Percentiles rank a stretch among this genome's conserved stretches.
Evolutionary conservation across 2,888 invertebrate genomes (phyloP).

Genomic region (Athetis lepigone): DNA sequence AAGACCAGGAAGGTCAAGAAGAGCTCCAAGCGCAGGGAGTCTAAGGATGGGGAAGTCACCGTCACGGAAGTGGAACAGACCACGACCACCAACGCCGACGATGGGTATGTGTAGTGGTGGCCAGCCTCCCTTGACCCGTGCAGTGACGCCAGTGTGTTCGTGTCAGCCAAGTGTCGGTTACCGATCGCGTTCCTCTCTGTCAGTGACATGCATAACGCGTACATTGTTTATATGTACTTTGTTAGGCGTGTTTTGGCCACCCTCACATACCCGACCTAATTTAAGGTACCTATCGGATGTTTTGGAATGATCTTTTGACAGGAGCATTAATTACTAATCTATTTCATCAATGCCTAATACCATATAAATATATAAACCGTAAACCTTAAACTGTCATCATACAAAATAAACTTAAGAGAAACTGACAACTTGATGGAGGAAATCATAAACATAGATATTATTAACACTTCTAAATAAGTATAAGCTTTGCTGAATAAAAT

Average conservation of each 20-base stretch:
- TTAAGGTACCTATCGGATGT: conserved; percentile 82
- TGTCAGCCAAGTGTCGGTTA: conserved; percentile 81
- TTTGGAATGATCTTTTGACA: conserved; percentile 36
- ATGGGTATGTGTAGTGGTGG: conserved; percentile 96
- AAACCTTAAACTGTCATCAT: background rate
- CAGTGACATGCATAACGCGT: conserved; percentile 72
- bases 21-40: conserved; percentile 94
- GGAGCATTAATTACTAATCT: conserved; percentile 21
- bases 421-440: background rate
- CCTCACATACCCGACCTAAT: conserved; percentile 90
- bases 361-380: too few species aligned
- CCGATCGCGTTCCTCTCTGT: conserved; percentile 72
- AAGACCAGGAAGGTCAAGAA: conserved; percentile 97
- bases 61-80: conserved; percentile 95
- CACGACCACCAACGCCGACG: conserved; percentile 92
- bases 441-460: conserved; percentile 18
- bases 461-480: conserved; percentile 18
- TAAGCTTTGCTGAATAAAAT: background rate
- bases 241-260: conserved; percentile 81
- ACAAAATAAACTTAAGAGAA: background rate
- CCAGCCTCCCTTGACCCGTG: conserved; percentile 80
- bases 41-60: conserved; percentile 94
- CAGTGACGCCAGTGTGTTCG: conserved; percentile 69
- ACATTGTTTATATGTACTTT: conserved; percentile 68
- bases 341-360: background rate